A percentile compares a stretch with the other conserved stretches of the same genome.
Conservation (phyloP, 2,888 invertebrate genomes). For the Drosophila sordidapex region DNA sequence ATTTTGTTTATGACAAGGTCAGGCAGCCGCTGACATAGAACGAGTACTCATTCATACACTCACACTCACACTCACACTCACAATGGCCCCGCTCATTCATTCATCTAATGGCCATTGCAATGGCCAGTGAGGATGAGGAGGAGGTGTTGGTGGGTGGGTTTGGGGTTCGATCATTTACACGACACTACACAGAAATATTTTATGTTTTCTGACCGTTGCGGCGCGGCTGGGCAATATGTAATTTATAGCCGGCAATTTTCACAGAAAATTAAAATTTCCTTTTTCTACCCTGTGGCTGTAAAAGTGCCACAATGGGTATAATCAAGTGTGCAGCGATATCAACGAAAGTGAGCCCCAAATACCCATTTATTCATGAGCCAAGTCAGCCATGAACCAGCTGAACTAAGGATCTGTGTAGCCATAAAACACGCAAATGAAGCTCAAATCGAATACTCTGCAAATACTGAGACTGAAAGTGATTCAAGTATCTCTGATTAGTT, state of each 20-base stretch:
- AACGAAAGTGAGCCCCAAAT: background rate
- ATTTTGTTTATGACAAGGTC: constrained; percentile 38
- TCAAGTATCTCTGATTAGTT: background rate
- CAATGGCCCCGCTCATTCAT: constrained; percentile 17
- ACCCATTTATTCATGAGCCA: background rate
- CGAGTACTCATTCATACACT: constrained; percentile 12
- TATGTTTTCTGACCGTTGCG: constrained; percentile 49
- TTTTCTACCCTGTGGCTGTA: constrained; percentile 10
- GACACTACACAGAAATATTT: constrained; percentile 67
- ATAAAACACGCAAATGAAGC: background rate
- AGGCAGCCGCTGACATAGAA: constrained; percentile 1
- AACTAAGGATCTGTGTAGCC: background rate
- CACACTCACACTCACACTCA: constrained; percentile 6
- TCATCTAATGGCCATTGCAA: constrained; percentile 43
- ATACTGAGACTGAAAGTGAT: background rate
- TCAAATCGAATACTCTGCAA: background rate
- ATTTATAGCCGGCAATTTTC: constrained; percentile 68
- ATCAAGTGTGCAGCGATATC: background rate
- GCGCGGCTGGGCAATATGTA: constrained; percentile 59
- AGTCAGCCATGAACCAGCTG: background rate
- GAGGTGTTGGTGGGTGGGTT: background rate
- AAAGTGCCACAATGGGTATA: constrained; percentile 1
- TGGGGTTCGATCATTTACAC: constrained; percentile 50
- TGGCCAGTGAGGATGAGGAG: background rate
- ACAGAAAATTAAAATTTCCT: constrained; percentile 68